Base-by-base conservation (phyloP, 2,113 vertebrate genomes). In the Rallus limicola region DNA sequence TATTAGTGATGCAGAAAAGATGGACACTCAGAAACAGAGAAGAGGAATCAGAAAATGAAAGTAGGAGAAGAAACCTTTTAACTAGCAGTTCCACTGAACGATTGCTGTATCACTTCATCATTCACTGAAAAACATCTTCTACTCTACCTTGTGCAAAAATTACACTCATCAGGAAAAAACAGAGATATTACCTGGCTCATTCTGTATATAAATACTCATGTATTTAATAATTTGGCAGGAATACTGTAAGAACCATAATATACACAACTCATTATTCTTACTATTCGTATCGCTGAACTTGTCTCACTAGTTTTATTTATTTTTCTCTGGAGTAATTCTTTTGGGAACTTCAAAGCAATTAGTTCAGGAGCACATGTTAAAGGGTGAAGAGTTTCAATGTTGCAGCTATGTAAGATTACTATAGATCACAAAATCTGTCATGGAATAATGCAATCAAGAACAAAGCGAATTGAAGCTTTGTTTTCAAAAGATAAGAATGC, bases 401-500 rank as follows among this genome's bases (percentile, higher is more conserved):
- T 95, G 82, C 90, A 92, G 83, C 92, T 83, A 91, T 93, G 96
- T 94, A 97, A 95, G 93, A 95, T 96, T 97, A 97, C 92, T 91
- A 95, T 7, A 97, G 96, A 97, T 97, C 96, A 96, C 91, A 97
- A 97, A 97, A 96, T 96, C 92, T 97, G 96, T 95, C 96, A 96
- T 75, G 96, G 95, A 94, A 96, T 86, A 97, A 96, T 90, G 85
- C 89, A 95, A 38, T 62, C 23, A 87, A 91, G 91, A 97, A 96
- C 93, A 97, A 97, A 97, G 94, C 59, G 89, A 96, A 90, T 21
- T 76, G 94, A 90, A 86, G 88, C 95, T 96, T 97, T 96, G 96
- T 95, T 96, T 96, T 81, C 83, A 84, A 69, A 86, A 82, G 93
- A 97, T 94, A 97, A 97, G 95, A 86, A 92, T 90, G 83, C 82